Percentiles rank a stretch among this genome's conserved stretches.
phyloP scores from a whole-genome alignment of 1,140 invertebrate species.

The Ganaspis sp. region DNA sequence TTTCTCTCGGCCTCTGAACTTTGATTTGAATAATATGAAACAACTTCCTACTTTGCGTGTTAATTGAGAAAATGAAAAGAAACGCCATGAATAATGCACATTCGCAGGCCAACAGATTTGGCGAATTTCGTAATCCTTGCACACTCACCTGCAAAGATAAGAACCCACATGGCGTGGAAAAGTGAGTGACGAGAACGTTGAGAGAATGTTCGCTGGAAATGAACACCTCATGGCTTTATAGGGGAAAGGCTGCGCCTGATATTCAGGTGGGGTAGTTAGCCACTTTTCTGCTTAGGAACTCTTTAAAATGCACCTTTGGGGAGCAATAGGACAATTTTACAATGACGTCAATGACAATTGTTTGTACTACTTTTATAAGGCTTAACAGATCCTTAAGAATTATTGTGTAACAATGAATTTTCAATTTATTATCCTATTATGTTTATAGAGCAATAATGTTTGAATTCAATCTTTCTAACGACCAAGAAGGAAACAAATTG shows the following conservation, averaged over 20 bases:
- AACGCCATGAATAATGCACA: slow-evolving; percentile 7
- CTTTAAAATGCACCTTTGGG: slow-evolving; percentile 50
- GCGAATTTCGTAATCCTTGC: slow-evolving; percentile 28
- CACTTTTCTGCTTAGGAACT: slow-evolving; percentile 60
- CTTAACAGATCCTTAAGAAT: neutral
- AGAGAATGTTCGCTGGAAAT: slow-evolving; percentile 71
- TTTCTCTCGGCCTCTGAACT: too few species aligned
- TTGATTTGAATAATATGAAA: too few species aligned
- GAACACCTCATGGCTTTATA: slow-evolving; percentile 71
- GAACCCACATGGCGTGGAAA: slow-evolving; percentile 73
- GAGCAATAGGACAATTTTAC: slow-evolving; percentile 43
- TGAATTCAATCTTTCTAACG: too few species aligned
- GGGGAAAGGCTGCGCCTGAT: slow-evolving; percentile 72
- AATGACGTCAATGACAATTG: slow-evolving; percentile 45
- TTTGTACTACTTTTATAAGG: slow-evolving; percentile 12
- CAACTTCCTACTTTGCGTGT: too few species aligned
- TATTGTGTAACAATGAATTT: neutral
- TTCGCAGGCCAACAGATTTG: slow-evolving; percentile 31
- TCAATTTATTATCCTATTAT: too few species aligned
- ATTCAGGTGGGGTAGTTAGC: slow-evolving; percentile 67
- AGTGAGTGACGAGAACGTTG: slow-evolving; percentile 66
- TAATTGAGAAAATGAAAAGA: neutral
- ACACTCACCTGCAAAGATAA: slow-evolving; percentile 73
- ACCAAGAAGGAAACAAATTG: too few species aligned
- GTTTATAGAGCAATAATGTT: too few species aligned